Evolutionary conservation across 1,140 invertebrate genomes (phyloP).

Genomic region (Zaprionus lachaisei): DNA sequence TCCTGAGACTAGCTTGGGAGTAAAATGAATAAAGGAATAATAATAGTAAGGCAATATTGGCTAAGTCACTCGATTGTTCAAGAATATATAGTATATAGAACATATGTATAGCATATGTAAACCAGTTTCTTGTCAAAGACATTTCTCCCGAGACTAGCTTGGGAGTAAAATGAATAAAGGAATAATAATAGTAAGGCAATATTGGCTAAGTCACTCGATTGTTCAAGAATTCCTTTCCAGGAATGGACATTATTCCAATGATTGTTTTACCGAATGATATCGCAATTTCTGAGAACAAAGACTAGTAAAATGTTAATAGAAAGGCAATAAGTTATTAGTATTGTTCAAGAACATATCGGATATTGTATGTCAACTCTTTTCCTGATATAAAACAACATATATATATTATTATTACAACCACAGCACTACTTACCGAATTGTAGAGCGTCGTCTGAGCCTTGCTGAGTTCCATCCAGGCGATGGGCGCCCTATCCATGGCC

Average conservation of each 20-base stretch:
- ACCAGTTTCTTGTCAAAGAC: background rate
- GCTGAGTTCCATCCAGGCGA: conserved; percentile 39
- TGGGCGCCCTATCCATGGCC: conserved; percentile 50
- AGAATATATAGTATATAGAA: background rate
- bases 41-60: too few relatives aligned
- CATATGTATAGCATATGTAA: background rate
- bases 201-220: background rate
- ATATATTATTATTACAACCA: too few relatives aligned
- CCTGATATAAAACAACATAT: too few relatives aligned
- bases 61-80: background rate
- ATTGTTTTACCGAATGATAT: too few relatives aligned
- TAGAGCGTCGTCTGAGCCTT: conserved; percentile 46
- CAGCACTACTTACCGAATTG: conserved; percentile 50
- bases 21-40: background rate
- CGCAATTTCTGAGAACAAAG: too few relatives aligned
- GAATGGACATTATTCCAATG: too few relatives aligned
- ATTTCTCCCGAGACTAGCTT: background rate
- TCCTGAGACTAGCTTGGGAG: background rate
- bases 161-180: background rate
- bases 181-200: too few relatives aligned
- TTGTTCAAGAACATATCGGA: too few relatives aligned
- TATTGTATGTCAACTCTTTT: too few relatives aligned
- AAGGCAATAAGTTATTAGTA: too few relatives aligned
- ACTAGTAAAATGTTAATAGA: too few relatives aligned
- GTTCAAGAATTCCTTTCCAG: background rate